Conservation (phyloP, 1,140 invertebrate species). For the Rhagoletis pomonella region DNA sequence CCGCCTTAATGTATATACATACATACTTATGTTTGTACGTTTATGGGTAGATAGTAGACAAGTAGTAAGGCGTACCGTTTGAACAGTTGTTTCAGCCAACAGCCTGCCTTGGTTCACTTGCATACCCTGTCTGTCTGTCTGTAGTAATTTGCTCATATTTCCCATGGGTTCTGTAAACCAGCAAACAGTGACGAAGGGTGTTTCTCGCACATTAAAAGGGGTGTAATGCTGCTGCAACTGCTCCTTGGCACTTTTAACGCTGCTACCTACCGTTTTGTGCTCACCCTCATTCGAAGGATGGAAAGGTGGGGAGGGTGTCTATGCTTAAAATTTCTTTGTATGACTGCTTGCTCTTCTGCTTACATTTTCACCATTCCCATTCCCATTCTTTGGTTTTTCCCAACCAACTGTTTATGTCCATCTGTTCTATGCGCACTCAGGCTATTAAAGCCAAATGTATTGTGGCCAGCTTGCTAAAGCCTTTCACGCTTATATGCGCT, state of each 20-base stretch:
- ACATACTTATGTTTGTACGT: not conserved
- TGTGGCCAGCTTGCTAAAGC: not conserved
- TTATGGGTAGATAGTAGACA: too few relatives aligned
- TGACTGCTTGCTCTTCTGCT: not conserved
- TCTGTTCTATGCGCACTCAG: not conserved
- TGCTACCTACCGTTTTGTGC: not conserved
- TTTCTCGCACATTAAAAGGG: not conserved
- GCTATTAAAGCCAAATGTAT: conserved; percentile 33
- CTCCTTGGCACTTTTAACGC: not conserved
- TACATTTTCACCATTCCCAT: not conserved
- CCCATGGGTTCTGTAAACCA: not conserved
- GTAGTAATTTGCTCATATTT: conserved; percentile 37
- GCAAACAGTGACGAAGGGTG: conserved; percentile 2
- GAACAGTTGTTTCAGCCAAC: conserved; percentile 23
- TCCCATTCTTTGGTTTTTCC: not conserved
- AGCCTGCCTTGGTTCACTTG: not conserved
- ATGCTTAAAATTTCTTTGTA: not conserved
- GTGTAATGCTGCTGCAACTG: not conserved
- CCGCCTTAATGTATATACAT: not conserved
- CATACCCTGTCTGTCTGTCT: not conserved
- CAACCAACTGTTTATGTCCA: not conserved
- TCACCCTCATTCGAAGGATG: not conserved
- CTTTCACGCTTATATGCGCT: not conserved
- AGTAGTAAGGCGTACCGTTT: not conserved
- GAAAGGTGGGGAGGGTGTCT: conserved; percentile 5